A percentile compares a stretch with the other conserved stretches of the same genome.
phyloP scores from a whole-genome alignment of 2,113 vertebrate species.

The Heptranchias perlo region DNA sequence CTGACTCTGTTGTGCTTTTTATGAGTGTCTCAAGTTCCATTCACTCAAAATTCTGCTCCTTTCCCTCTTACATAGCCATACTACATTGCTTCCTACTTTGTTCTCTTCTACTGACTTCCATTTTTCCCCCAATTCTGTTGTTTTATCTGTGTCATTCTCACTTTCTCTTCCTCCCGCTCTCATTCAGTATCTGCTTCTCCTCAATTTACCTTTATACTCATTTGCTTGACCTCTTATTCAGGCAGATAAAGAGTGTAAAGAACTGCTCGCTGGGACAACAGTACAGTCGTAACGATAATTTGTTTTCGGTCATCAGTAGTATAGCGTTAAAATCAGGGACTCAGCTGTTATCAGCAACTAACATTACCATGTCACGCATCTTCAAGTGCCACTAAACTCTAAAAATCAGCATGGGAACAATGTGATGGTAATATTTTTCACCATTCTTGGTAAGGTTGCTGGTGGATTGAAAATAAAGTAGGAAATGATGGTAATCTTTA shows the following conservation, averaged over 20 bases:
- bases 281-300: not conserved
- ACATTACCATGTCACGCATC: not conserved
- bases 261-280: not conserved
- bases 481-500: no score
- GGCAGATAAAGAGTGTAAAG: not conserved
- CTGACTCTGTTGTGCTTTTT: not conserved
- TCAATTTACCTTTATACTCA: not conserved
- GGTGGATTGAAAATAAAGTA: no score
- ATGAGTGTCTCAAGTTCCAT: not conserved
- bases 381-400: not conserved
- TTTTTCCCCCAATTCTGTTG: not conserved
- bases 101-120: not conserved
- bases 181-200: not conserved
- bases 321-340: not conserved
- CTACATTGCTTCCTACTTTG: not conserved
- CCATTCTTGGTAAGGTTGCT: no score
- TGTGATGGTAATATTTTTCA: no score
- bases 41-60: not conserved
- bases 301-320: not conserved
- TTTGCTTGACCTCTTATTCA: not conserved
- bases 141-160: not conserved
- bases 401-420: not conserved
- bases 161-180: not conserved
- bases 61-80: no score
- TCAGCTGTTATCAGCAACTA: not conserved